Percentiles rank a stretch among this genome's conserved stretches.
phyloP scores from a whole-genome alignment of 1,140 invertebrate species.

The Drosophila nigrodunni region DNA sequence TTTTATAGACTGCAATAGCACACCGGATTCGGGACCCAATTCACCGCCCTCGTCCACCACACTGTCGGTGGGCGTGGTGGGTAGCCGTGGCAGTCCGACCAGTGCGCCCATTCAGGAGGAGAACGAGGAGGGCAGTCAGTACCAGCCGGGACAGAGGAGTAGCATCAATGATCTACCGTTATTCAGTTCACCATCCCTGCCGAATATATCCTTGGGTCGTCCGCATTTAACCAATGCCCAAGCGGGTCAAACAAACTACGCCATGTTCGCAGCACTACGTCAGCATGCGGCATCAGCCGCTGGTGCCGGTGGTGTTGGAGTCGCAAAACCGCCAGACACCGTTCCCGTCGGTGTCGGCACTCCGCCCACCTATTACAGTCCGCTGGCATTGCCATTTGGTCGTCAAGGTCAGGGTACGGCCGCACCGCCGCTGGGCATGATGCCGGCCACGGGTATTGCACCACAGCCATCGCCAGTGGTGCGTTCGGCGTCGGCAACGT shows the following conservation, averaged over 20 bases:
- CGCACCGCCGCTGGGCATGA: constrained; percentile 60
- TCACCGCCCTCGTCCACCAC: constrained; percentile 90
- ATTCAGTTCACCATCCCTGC: constrained; percentile 97
- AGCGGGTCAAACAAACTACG: constrained; percentile 72
- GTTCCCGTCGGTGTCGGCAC: constrained; percentile 41
- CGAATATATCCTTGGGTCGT: constrained; percentile 96
- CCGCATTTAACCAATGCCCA: constrained; percentile 87
- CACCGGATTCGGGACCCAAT: constrained; percentile 93
- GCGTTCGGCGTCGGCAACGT: constrained; percentile 77
- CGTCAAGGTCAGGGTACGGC: constrained; percentile 31
- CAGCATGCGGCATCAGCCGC: constrained; percentile 64
- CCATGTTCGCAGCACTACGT: constrained; percentile 71
- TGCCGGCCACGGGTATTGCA: constrained; percentile 68
- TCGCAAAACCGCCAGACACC: background rate
- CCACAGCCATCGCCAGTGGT: constrained; percentile 78
- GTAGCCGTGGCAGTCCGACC: constrained; percentile 86
- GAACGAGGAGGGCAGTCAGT: constrained; percentile 85
- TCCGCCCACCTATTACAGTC: constrained; percentile 74
- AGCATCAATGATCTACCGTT: constrained; percentile 87
- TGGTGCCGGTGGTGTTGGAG: constrained; percentile 19
- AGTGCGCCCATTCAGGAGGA: constrained; percentile 90
- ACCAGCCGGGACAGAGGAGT: constrained; percentile 83
- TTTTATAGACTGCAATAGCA: constrained; percentile 87
- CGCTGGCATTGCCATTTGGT: constrained; percentile 62
- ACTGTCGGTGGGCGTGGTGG: constrained; percentile 84